Percentiles rank a stretch among this genome's conserved stretches.
These are phyloP conservation scores for Watsonalla cultraria DNA, from an alignment of 2,888 invertebrate species.

Conservation along the genomic window DNA sequence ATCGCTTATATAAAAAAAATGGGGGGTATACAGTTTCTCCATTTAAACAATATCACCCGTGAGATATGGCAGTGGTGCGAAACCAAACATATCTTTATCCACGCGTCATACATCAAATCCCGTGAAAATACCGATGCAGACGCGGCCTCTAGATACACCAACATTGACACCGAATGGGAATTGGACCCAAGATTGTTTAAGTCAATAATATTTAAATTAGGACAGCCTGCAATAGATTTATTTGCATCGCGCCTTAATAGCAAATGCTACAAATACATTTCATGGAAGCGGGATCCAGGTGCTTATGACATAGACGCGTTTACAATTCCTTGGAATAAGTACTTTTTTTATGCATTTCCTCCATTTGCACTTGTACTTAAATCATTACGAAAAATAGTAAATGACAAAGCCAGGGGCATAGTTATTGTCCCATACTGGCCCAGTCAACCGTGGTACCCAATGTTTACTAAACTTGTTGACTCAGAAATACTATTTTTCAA, in stretches of 20 bases:
- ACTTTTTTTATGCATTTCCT: conserved; percentile 3
- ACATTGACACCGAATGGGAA: conserved; percentile 10
- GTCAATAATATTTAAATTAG: neutral
- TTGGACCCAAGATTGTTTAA: neutral
- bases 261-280: neutral
- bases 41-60: conserved; percentile 4
- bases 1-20: conserved; percentile 1
- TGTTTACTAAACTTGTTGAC: no score
- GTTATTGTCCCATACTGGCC: conserved; percentile 14
- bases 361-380: conserved; percentile 6
- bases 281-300: conserved; percentile 1
- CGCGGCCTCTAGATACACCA: conserved; percentile 7
- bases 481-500: no score
- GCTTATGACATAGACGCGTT: neutral
- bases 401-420: conserved; percentile 9
- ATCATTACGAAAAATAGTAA: neutral
- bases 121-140: conserved; percentile 10
- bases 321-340: neutral
- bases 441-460: conserved; percentile 12
- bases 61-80: conserved; percentile 11
- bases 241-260: neutral
- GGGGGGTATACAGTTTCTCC: conserved; percentile 6
- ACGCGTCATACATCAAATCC: no score
- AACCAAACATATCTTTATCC: conserved; percentile 4
- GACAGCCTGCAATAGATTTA: neutral